Evolutionary conservation across 2,888 invertebrate genomes (phyloP).

Genomic region (Apamea crenata): DNA sequence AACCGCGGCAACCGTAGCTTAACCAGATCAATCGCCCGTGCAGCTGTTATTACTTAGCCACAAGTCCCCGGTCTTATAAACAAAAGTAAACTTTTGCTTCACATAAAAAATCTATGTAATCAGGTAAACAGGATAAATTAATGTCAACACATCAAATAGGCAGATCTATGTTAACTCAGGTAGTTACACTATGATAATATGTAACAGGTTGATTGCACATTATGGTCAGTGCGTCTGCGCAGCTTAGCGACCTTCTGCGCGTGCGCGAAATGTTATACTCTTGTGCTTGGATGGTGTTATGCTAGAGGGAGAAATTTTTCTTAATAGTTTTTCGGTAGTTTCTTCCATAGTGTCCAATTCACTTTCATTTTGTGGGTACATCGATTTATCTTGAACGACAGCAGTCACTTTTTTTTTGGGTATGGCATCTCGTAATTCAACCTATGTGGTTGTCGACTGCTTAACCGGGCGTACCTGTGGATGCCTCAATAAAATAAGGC

Average conservation of each 20-base stretch:
- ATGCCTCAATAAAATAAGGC: too few species aligned
- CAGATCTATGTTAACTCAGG: slow-evolving; percentile 20
- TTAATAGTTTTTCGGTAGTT: not conserved
- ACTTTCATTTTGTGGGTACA: too few species aligned
- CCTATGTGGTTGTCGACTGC: too few species aligned
- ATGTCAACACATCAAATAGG: slow-evolving; percentile 15
- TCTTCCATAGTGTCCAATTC: too few species aligned
- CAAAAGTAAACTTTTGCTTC: not conserved
- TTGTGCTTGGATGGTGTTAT: slow-evolving; percentile 53
- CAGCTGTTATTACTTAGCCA: too few species aligned
- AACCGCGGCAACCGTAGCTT: too few species aligned
- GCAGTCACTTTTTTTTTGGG: too few species aligned
- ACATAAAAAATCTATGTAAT: not conserved
- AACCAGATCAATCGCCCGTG: too few species aligned
- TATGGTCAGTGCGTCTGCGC: slow-evolving; percentile 64
- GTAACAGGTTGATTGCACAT: slow-evolving; percentile 56
- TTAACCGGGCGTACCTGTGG: too few species aligned
- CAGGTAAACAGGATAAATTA: slow-evolving; percentile 35
- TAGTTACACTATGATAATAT: slow-evolving; percentile 17
- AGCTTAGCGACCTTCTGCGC: slow-evolving; percentile 62
- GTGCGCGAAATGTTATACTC: slow-evolving; percentile 68
- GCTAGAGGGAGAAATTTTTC: slow-evolving; percentile 20
- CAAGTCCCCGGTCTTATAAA: not conserved
- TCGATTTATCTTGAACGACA: too few species aligned
- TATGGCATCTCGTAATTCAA: too few species aligned